phyloP scores from a whole-genome alignment of 2,888 invertebrate species.

The Nemapogon koenigi region DNA sequence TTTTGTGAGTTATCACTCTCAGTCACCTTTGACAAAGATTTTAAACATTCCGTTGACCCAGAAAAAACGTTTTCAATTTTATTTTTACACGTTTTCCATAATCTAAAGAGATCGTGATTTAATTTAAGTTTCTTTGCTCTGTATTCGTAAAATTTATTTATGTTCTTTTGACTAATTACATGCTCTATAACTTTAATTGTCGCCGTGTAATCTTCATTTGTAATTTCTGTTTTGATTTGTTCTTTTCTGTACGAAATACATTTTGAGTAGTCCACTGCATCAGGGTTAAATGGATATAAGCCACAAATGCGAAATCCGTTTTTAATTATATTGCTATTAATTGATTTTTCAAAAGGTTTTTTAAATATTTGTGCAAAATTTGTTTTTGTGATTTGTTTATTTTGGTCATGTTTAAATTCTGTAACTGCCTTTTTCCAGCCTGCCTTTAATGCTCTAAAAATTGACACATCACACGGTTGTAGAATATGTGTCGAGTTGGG shows the following conservation, averaged over 20 bases:
- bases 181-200: background rate
- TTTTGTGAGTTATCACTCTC: too few relatives aligned
- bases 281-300: background rate
- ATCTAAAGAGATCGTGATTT: background rate
- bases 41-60: too few relatives aligned
- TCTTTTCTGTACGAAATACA: background rate
- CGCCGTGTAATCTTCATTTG: background rate
- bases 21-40: too few relatives aligned
- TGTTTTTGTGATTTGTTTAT: background rate
- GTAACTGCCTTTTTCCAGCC: background rate
- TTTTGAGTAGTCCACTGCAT: background rate
- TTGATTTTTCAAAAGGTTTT: background rate
- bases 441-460: slow-evolving; percentile 12
- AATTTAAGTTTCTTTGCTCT: background rate
- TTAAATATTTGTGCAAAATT: background rate
- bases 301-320: background rate
- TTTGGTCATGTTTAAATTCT: background rate
- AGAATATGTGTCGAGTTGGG: slow-evolving; percentile 15
- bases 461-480: slow-evolving; percentile 16
- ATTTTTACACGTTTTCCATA: background rate
- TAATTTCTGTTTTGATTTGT: background rate
- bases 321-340: background rate
- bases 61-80: background rate
- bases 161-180: background rate
- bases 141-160: background rate